Conservation (phyloP, 2,113 vertebrate genomes). For the Bubo scandiacus region DNA sequence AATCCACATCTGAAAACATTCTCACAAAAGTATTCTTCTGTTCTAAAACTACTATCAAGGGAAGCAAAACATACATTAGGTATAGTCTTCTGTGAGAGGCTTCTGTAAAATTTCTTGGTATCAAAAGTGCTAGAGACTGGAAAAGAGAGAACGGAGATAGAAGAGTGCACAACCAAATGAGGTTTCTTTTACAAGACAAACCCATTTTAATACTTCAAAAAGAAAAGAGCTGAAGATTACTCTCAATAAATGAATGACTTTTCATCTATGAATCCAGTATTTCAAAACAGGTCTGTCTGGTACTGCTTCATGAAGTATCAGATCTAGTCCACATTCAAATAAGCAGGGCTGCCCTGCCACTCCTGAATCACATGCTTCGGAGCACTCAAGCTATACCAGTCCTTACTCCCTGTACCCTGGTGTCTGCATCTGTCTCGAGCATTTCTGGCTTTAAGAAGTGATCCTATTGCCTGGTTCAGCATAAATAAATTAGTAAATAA, state of each 20-base stretch:
- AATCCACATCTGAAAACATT: not conserved
- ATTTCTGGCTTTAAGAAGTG: not conserved
- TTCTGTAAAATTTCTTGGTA: not conserved
- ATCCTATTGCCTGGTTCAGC: not conserved
- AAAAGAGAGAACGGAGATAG: not conserved
- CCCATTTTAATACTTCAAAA: not conserved
- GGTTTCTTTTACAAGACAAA: not conserved
- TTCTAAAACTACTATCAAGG: not conserved
- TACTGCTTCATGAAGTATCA: constrained; percentile 3
- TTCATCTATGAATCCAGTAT: not conserved
- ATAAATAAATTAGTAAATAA: not conserved
- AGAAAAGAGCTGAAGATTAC: not conserved
- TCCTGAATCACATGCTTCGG: not conserved
- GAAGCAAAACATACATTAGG: not conserved
- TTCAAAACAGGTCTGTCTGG: constrained; percentile 52
- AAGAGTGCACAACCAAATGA: not conserved
- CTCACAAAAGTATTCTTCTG: not conserved
- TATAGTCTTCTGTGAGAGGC: not conserved
- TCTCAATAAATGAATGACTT: not conserved
- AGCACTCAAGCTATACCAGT: not conserved
- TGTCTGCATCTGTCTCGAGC: not conserved
- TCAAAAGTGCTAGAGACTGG: not conserved
- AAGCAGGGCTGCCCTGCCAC: not conserved
- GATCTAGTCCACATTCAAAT: constrained; percentile 31
- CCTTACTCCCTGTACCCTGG: not conserved